These are phyloP conservation scores for Tanytarsus gracilentus DNA, from an alignment of 2,888 invertebrate genomes.

Conservation along the genomic window DNA sequence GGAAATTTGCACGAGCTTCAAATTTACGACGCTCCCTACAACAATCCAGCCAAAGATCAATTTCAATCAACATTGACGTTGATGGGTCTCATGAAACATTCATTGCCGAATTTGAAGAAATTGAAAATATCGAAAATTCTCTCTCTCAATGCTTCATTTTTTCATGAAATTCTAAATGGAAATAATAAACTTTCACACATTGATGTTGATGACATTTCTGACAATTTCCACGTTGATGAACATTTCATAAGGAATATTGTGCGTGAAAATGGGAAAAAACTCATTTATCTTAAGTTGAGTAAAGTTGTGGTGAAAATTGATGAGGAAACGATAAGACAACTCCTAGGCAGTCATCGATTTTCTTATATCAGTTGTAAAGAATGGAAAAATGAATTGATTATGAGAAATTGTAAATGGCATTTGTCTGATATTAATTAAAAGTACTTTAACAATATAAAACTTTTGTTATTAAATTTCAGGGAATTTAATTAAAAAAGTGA, in stretches of 20 bases:
- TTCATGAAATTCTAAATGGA: not conserved
- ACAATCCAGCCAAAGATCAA: not conserved
- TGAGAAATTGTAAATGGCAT: not conserved
- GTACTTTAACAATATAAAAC: no score
- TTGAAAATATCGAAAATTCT: slow-evolving; percentile 4
- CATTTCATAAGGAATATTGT: not conserved
- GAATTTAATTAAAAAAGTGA: no score
- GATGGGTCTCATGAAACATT: not conserved
- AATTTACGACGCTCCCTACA: not conserved
- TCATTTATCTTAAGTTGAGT: not conserved
- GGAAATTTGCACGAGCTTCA: not conserved
- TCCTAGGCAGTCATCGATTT: not conserved
- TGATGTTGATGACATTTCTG: not conserved
- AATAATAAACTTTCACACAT: not conserved
- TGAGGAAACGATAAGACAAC: not conserved
- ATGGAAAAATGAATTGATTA: not conserved
- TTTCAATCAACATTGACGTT: not conserved
- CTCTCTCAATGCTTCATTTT: not conserved
- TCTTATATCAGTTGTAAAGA: not conserved
- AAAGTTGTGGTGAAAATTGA: not conserved
- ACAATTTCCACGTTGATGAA: not conserved
- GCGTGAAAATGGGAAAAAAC: not conserved
- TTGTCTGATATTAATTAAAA: not conserved
- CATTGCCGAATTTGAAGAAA: not conserved
- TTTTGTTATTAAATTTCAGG: no score